These are phyloP conservation scores for Poecilia gillii DNA, from an alignment of 2,797 vertebrate genomes.

Conservation along the genomic window DNA sequence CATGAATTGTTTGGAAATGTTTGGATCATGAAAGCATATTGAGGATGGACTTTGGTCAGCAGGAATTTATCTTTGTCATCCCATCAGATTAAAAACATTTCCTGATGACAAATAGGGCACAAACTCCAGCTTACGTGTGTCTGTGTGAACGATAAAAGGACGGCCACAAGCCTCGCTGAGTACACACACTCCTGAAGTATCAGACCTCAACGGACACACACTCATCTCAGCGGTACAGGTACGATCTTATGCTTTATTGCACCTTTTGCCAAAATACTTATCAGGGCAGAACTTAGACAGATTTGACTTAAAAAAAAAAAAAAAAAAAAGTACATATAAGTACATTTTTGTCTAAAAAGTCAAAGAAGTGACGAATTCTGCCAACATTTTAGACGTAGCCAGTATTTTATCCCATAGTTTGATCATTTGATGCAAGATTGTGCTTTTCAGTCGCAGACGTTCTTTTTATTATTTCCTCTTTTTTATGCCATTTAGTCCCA, in stretches of 20 bases:
- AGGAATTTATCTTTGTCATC: conserved; percentile 21
- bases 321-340: too few relatives aligned
- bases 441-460: neutral
- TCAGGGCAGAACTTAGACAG: neutral
- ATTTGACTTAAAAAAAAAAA: neutral
- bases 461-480: neutral
- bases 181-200: conserved; percentile 60
- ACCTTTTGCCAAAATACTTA: neutral
- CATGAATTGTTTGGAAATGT: neutral
- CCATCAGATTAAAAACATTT: neutral
- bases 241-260: conserved; percentile 18
- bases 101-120: conserved; percentile 9
- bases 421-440: neutral
- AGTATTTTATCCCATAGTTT: neutral
- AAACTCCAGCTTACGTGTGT: conserved; percentile 12
- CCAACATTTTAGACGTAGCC: neutral
- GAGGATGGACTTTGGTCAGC: conserved; percentile 54
- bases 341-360: neutral
- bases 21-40: conserved; percentile 8
- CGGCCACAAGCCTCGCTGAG: neutral
- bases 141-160: conserved; percentile 55
- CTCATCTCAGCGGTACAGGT: conserved; percentile 53
- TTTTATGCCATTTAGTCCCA: neutral
- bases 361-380: neutral
- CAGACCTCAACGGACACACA: conserved; percentile 32